These are phyloP conservation scores for Pterostichus niger DNA, from an alignment of 2,888 invertebrate genomes.

Conservation along the genomic window DNA sequence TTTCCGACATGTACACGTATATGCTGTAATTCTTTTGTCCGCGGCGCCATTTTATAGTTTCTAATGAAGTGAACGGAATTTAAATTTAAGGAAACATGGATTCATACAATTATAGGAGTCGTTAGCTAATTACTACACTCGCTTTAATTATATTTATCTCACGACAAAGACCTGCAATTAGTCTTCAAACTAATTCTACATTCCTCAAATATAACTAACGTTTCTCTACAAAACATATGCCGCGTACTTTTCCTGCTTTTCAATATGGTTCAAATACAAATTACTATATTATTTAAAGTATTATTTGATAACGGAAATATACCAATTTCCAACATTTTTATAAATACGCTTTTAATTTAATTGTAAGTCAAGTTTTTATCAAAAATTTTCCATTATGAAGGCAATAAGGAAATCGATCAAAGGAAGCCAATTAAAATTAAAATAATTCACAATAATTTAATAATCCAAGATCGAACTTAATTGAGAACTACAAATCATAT, in stretches of 20 bases:
- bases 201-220: background rate
- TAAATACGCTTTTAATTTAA: background rate
- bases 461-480: slow-evolving; percentile 24
- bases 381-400: background rate
- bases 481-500: slow-evolving; percentile 27
- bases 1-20: slow-evolving; percentile 16
- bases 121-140: slow-evolving; percentile 35
- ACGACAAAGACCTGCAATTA: slow-evolving; percentile 15
- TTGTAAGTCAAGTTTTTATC: background rate
- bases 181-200: background rate
- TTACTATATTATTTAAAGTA: too few relatives aligned
- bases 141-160: slow-evolving; percentile 26
- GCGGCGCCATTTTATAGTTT: slow-evolving; percentile 4
- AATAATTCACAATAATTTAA: slow-evolving; percentile 1
- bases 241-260: too few relatives aligned
- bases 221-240: too few relatives aligned
- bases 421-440: slow-evolving; percentile 16
- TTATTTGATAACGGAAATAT: too few relatives aligned
- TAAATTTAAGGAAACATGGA: slow-evolving; percentile 33
- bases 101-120: slow-evolving; percentile 16
- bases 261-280: too few relatives aligned
- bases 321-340: too few relatives aligned
- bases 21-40: slow-evolving; percentile 48
- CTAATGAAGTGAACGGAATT: slow-evolving; percentile 52
- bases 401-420: slow-evolving; percentile 5